Evolutionary conservation across 2,113 vertebrate species (phyloP).

Genomic region (Pseudorhombus dupliciocellatus): DNA sequence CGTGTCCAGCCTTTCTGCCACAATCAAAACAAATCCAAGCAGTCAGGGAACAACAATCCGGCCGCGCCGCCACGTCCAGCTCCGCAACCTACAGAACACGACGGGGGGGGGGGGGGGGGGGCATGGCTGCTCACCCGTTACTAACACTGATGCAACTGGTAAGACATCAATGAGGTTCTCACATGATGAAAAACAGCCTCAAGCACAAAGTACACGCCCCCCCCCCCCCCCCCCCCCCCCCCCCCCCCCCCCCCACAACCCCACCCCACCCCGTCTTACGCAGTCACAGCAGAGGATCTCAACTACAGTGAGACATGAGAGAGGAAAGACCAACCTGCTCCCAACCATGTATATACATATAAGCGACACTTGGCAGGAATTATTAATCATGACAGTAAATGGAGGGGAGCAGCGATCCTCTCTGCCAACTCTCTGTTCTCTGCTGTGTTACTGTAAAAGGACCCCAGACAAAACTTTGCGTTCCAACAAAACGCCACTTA

Average conservation of each 20-base stretch:
- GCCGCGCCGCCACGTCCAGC: constrained; percentile 2
- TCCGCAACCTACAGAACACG: constrained; percentile 1
- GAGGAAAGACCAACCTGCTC: constrained; percentile 1
- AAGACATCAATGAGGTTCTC: constrained; percentile 28
- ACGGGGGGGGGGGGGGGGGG: constrained; percentile 26
- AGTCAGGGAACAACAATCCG: constrained; percentile 10
- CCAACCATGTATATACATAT: constrained; percentile 37
- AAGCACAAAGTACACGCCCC: constrained; percentile 15
- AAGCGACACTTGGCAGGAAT: constrained; percentile 35
- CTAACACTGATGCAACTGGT: constrained; percentile 38
- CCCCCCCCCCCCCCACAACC: too few species aligned
- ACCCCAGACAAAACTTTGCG: constrained; percentile 23
- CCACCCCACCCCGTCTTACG: too few species aligned
- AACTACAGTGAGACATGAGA: constrained; percentile 15
- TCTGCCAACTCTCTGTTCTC: constrained; percentile 2
- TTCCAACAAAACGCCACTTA: constrained; percentile 60
- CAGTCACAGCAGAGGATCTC: constrained; percentile 6
- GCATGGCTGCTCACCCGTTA: constrained; percentile 34
- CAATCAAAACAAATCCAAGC: constrained; percentile 35
- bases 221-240: background rate
- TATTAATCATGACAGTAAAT: constrained; percentile 23
- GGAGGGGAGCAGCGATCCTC: background rate
- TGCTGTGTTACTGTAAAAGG: constrained; percentile 37
- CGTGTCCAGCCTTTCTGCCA: constrained; percentile 9
- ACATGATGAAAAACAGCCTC: constrained; percentile 37